These are phyloP conservation scores for Yoshiicerus persimilis DNA, from an alignment of 1,140 invertebrate genomes.

Conservation along the genomic window DNA sequence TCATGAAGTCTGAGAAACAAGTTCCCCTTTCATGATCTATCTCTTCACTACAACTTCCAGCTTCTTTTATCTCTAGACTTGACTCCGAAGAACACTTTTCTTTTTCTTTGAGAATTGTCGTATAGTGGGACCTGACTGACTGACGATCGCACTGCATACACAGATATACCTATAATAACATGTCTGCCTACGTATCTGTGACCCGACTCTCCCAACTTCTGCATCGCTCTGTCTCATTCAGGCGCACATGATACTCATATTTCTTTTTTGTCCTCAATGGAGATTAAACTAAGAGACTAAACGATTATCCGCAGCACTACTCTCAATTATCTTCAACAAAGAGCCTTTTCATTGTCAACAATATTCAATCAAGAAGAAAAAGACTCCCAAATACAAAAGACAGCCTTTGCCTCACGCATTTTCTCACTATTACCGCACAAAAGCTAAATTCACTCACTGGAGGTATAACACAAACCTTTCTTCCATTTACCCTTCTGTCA, in stretches of 20 bases:
- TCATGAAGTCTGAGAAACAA: constrained; percentile 20
- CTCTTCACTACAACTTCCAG: background rate
- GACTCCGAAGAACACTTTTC: background rate
- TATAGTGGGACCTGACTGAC: background rate
- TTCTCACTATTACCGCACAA: background rate
- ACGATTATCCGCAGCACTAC: constrained; percentile 6
- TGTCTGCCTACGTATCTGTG: background rate
- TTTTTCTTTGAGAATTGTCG: background rate
- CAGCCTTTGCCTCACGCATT: background rate
- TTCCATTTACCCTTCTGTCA: background rate
- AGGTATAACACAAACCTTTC: background rate
- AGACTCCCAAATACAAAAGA: background rate
- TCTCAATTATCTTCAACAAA: background rate
- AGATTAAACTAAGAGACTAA: background rate
- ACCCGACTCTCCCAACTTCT: background rate
- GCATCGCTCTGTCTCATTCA: background rate
- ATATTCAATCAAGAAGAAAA: background rate
- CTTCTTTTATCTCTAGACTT: constrained; percentile 13
- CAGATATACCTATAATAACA: background rate
- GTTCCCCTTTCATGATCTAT: constrained; percentile 22
- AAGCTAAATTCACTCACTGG: background rate
- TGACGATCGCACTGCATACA: background rate
- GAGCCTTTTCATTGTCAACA: background rate
- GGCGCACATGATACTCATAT: background rate
- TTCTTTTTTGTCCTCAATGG: background rate